Conservation (phyloP, 2,888 invertebrate genomes). For the Cordilura impudica region DNA sequence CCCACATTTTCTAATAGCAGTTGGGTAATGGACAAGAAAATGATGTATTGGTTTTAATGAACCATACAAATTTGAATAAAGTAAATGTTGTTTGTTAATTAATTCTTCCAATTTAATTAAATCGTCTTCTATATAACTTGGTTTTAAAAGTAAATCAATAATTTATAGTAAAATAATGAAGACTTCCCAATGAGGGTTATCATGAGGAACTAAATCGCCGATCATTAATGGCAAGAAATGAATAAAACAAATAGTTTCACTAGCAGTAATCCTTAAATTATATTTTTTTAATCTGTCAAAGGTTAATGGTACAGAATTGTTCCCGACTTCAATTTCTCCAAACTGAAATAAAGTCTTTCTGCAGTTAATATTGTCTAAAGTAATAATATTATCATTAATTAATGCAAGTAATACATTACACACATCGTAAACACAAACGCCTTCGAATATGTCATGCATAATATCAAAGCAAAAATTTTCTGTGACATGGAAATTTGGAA, state of each 20-base stretch:
- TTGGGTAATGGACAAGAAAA: slow-evolving; percentile 48
- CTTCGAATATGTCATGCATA: slow-evolving; percentile 62
- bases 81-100: slow-evolving; percentile 28
- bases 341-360: slow-evolving; percentile 51
- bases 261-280: slow-evolving; percentile 38
- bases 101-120: slow-evolving; percentile 28
- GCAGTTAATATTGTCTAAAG: slow-evolving; percentile 42
- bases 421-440: slow-evolving; percentile 54
- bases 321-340: too few species aligned
- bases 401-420: slow-evolving; percentile 48
- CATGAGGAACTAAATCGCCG: slow-evolving; percentile 17
- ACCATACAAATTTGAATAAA: slow-evolving; percentile 27
- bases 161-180: slow-evolving; percentile 21
- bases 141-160: slow-evolving; percentile 27
- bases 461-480: slow-evolving; percentile 61
- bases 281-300: slow-evolving; percentile 16
- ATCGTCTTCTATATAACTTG: slow-evolving; percentile 18
- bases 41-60: slow-evolving; percentile 56
- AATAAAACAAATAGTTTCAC: slow-evolving; percentile 32
- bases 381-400: slow-evolving; percentile 48
- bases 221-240: slow-evolving; percentile 42
- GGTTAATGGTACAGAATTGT: slow-evolving; percentile 28
- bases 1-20: slow-evolving; percentile 50
- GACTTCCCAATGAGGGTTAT: slow-evolving; percentile 19
- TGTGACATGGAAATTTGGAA: slow-evolving; percentile 58